A percentile compares a stretch with the other conserved stretches of the same genome.
These are phyloP conservation scores for Aricia artaxerxes DNA, from an alignment of 2,888 invertebrate genomes.

Conservation along the genomic window DNA sequence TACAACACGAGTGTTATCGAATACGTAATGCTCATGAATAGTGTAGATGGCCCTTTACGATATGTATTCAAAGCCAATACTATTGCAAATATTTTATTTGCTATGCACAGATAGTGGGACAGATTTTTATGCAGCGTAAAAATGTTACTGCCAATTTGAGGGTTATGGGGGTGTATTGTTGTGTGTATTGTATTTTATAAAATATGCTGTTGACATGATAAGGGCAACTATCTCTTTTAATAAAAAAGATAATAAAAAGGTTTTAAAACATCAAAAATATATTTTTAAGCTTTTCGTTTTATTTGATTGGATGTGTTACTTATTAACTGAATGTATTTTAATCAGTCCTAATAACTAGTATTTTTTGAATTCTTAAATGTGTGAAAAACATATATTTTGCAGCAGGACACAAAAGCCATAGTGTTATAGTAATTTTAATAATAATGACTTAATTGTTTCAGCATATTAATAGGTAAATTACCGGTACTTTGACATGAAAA, in stretches of 20 bases:
- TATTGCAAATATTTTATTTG: background rate
- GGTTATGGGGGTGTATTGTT: background rate
- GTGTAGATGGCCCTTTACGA: background rate
- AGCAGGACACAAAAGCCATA: too few relatives aligned
- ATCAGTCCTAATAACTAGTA: too few relatives aligned
- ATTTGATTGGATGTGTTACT: too few relatives aligned
- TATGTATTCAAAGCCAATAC: constrained; percentile 4
- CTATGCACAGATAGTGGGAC: background rate
- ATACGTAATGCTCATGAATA: constrained; percentile 25
- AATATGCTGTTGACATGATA: background rate
- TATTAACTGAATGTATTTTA: too few relatives aligned
- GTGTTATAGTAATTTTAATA: too few relatives aligned
- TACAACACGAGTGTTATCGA: constrained; percentile 14
- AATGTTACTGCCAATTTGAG: background rate
- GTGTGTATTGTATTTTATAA: background rate
- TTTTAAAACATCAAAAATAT: too few relatives aligned
- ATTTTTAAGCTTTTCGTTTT: too few relatives aligned
- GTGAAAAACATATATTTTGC: too few relatives aligned
- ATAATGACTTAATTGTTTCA: background rate
- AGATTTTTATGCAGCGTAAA: background rate
- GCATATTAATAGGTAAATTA: background rate
- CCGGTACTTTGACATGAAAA: background rate
- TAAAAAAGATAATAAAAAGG: too few relatives aligned
- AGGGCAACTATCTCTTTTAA: background rate
- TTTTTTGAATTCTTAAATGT: too few relatives aligned